A percentile compares a stretch with the other conserved stretches of the same genome.
These are phyloP conservation scores for Tauraco erythrolophus DNA, from an alignment of 2,113 vertebrate species.

Conservation along the genomic window DNA sequence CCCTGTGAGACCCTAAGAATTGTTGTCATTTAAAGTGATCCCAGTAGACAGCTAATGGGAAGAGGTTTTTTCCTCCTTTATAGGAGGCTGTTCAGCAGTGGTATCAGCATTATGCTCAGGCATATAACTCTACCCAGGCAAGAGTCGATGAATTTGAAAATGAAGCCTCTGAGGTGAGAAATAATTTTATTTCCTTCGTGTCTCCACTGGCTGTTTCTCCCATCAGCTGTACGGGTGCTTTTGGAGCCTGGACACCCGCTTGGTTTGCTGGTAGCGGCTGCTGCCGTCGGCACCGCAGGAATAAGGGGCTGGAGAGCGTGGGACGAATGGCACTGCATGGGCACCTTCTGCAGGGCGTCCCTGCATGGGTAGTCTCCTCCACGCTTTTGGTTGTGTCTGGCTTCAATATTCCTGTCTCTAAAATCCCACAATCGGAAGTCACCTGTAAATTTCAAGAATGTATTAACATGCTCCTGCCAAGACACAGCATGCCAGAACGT, in stretches of 20 bases:
- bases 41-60: background rate
- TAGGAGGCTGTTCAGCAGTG: constrained; percentile 84
- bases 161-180: constrained; percentile 79
- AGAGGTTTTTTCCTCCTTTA: constrained; percentile 24
- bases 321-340: background rate
- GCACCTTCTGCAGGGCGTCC: background rate
- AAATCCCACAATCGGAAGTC: background rate
- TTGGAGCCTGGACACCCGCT: background rate
- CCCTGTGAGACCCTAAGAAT: rapidly evolving
- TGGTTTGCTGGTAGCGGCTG: background rate
- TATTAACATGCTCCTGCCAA: background rate
- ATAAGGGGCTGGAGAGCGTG: background rate
- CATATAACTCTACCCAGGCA: constrained; percentile 71
- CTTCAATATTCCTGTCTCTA: background rate
- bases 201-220: background rate
- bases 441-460: background rate
- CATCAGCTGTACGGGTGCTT: background rate
- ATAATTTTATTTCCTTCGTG: background rate
- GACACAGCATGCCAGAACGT: background rate
- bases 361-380: background rate
- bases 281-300: background rate
- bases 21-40: background rate
- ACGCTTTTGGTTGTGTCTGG: background rate
- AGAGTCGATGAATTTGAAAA: constrained; percentile 74
- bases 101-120: constrained; percentile 84